Evolutionary conservation across 2,797 vertebrate species (phyloP), one percentile per base, ranked within the genome.

Genomic region (Hippopotamyrus pictus): DNA sequence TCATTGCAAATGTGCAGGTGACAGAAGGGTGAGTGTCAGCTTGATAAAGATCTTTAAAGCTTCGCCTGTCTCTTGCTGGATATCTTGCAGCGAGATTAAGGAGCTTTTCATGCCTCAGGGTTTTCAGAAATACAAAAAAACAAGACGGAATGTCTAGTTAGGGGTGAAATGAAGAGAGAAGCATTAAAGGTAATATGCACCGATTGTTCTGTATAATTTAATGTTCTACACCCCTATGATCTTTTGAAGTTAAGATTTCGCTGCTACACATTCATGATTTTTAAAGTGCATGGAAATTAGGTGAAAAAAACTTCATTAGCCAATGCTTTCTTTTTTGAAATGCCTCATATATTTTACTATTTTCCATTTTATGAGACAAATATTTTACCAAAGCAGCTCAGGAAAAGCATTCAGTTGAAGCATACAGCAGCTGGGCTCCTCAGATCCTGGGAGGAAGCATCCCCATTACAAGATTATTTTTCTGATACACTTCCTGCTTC

Each of bases 11-110:
- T 89, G 86, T 2, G 22, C 90, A 90, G 92, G 90, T 92, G 90
- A 93, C 90, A 92, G 92, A 90, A 17, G 82, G 22, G 59, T 48
- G 89, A 91, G 91, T 91, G 50, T 90, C 88, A 90, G 48, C 59
- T 88, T 90, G 91, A 92, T 92, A 91, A 91, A 91, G 89, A 91
- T 90, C 89, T 91, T 91, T 88, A 90, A 90, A 92, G 89, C 89
- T 88, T 88, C 86, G 69, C 51, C 50, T 69, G 59, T 86, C 51
- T 89, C 84, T 79, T 51, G 41, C 83, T 87, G 90, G 92, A 69
- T 87, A 57, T 89, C 19, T 8, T 89, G 88, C 89, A 65, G 89
- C 89, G 76, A 41, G 25, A 53, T 7, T 29, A 2, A 88, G 54
- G 88, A 25, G 85, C 50, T 86, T 37, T 59, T 89, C 90, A 90